These are phyloP conservation scores for Helicoverpa armigera DNA, from an alignment of 1,140 invertebrate species.

Conservation along the genomic window DNA sequence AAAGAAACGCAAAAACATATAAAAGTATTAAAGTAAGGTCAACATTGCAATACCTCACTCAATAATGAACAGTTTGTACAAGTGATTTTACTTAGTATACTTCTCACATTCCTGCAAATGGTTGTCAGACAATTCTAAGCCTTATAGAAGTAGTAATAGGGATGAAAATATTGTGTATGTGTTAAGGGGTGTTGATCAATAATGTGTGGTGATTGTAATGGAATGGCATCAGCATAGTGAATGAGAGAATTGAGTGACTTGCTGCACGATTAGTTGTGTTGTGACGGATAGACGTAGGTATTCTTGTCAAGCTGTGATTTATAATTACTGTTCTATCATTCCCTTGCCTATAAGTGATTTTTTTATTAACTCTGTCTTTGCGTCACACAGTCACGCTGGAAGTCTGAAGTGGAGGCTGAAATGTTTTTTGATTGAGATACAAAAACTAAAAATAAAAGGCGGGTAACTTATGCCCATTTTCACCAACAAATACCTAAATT, in stretches of 20 bases:
- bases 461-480: too few relatives aligned
- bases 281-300: background rate
- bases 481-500: too few relatives aligned
- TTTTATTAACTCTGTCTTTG: too few relatives aligned
- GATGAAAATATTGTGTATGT: constrained; percentile 1
- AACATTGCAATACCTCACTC: constrained; percentile 1
- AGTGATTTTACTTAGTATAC: background rate
- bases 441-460: too few relatives aligned
- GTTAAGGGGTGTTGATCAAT: background rate
- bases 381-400: too few relatives aligned
- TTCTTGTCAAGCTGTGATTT: background rate
- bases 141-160: constrained; percentile 9
- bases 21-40: background rate
- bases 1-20: too few relatives aligned
- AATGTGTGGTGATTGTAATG: constrained; percentile 17
- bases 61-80: constrained; percentile 13
- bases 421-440: too few relatives aligned
- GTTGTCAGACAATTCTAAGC: background rate
- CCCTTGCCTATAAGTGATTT: too few relatives aligned
- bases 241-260: constrained; percentile 61
- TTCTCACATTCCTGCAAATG: constrained; percentile 11
- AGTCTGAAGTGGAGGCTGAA: too few relatives aligned
- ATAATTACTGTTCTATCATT: background rate
- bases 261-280: constrained; percentile 60
- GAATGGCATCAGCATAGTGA: constrained; percentile 59